Evolutionary conservation across 2,888 invertebrate species (phyloP).

Genomic region (Linnaemya tessellans): DNA sequence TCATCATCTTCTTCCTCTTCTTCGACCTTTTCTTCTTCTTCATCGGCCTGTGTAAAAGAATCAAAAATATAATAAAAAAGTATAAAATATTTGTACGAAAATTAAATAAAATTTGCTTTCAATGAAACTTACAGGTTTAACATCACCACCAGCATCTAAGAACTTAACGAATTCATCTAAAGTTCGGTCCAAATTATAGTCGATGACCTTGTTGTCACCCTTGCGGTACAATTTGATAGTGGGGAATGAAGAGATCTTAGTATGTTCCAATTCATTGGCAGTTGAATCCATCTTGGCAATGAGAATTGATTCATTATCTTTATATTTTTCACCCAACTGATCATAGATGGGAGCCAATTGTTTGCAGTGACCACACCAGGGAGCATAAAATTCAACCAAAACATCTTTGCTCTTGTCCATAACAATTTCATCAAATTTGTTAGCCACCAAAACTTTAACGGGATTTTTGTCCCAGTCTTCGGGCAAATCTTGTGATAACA

Average conservation of each 20-base stretch:
- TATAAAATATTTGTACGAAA: background rate
- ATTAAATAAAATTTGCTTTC: background rate
- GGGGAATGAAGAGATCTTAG: conserved; percentile 97
- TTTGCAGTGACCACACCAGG: conserved; percentile 99
- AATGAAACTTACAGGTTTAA: conserved; percentile 85
- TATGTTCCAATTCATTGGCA: conserved; percentile 97
- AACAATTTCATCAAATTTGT: conserved; percentile 97
- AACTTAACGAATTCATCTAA: conserved; percentile 96
- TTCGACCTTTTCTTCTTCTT: conserved; percentile 78
- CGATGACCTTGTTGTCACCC: conserved; percentile 93
- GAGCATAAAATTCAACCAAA: conserved; percentile 99
- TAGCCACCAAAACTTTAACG: conserved; percentile 95
- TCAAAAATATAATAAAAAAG: background rate
- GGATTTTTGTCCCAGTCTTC: conserved; percentile 98
- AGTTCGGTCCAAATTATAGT: conserved; percentile 98
- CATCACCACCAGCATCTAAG: conserved; percentile 94
- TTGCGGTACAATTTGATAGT: conserved; percentile 97
- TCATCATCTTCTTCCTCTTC: conserved; percentile 76
- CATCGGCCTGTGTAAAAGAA: conserved; percentile 73
- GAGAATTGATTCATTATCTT: conserved; percentile 91
- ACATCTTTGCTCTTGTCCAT: conserved; percentile 94
- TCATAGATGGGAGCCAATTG: conserved; percentile 98
- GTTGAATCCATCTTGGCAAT: conserved; percentile 99
- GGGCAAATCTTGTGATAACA: conserved; percentile 96
- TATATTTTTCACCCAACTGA: conserved; percentile 96